Evolutionary conservation across 2,113 vertebrate species (phyloP), one percentile per base, ranked within the genome.

Genomic region (Glaucomys volans): DNA sequence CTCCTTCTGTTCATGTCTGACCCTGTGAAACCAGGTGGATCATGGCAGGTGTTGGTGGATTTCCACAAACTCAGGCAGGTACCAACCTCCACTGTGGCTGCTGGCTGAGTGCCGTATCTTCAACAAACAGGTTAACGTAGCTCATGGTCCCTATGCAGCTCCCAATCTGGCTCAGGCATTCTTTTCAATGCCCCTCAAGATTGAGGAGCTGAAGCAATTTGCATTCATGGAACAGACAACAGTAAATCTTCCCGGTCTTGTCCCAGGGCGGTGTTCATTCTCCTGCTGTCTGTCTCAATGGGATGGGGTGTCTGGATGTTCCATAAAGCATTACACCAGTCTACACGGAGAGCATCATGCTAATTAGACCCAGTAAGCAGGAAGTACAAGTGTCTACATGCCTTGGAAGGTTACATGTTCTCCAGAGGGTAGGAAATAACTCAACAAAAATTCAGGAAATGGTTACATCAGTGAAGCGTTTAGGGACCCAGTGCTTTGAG

Each of bases 321-420:
- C 6, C 37, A 28, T 10, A 32, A 74, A 37, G 16, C 4, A 0
- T 40, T 6, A 24, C 40, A 1, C 5, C 0, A 47, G 35, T 32
- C 32, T 69, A 0, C 7, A 5, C 35, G 26, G 52, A 35, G 7
- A 37, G 30, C 17, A 5, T 42, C 50, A 2, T 30, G 59, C 12
- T 42, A 32, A 14, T 20, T 35, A 24, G 32, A 67, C 76, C 24
- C 44, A 37, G 74, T 66, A 59, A 87, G 74, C 71, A 67, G 59
- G 76, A 74, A 80, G n/a, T 47, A 2, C 69, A 47, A 84, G 32
- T 24, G 32, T 85, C 16, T 35, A 18, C 71, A 40, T 14, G 32
- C 30, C 44, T 30, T 5, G n/a, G 52, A 30, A 32, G 82, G 76
- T 74, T 30, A 8, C 5, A 0, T 5, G 30, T 66, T 87, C 81